Conservation (phyloP, 2,888 invertebrate genomes). For the Drosophila peninsularis region DNA sequence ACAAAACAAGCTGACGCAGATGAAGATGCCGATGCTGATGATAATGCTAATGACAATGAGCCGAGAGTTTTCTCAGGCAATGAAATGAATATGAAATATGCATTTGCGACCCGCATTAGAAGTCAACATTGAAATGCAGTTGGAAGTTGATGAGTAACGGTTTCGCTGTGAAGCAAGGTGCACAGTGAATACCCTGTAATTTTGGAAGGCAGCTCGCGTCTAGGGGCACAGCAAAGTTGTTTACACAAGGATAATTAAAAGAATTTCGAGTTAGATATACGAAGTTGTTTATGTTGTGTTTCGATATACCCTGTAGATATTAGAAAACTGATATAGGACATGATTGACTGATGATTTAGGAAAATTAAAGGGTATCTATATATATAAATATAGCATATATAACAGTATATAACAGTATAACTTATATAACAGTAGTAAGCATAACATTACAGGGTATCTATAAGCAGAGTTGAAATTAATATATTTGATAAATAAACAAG, state of each 20-base stretch:
- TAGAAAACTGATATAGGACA: fast-evolving
- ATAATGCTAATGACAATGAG: not conserved
- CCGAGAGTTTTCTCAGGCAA: constrained; percentile 13
- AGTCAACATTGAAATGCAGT: constrained; percentile 23
- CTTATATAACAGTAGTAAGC: too few species aligned
- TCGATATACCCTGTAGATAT: constrained; percentile 3
- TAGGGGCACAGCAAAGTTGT: not conserved
- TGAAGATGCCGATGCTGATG: not conserved
- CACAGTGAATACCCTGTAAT: constrained; percentile 7
- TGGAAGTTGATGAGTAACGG: constrained; percentile 39
- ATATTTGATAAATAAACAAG: not conserved
- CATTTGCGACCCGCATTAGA: constrained; percentile 35
- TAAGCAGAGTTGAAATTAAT: not conserved
- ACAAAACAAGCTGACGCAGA: not conserved
- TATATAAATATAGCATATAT: too few species aligned
- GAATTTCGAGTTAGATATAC: not conserved
- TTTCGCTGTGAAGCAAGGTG: constrained; percentile 28
- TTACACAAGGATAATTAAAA: not conserved
- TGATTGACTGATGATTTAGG: too few species aligned
- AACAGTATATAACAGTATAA: too few species aligned
- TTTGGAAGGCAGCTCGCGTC: not conserved
- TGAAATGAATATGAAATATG: constrained; percentile 27
- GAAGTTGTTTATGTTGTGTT: not conserved
- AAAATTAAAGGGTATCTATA: too few species aligned
- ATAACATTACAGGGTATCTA: not conserved